Base-by-base conservation (phyloP, 2,797 vertebrate species). In the Danio jaintianensis region DNA sequence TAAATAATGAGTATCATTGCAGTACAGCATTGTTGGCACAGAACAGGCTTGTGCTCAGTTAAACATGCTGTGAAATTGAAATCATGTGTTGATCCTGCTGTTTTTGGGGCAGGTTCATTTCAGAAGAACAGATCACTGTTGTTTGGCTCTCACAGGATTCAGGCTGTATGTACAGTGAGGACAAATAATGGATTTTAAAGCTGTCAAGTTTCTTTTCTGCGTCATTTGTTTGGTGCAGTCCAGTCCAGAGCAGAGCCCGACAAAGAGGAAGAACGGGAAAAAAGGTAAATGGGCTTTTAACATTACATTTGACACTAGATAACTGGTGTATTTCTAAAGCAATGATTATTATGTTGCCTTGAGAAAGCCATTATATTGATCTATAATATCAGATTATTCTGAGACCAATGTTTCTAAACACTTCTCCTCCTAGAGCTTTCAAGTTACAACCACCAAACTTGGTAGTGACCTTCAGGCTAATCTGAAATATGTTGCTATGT, bases 211-310 rank as follows among this genome's bases (percentile, higher is more conserved):
- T 69, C 82, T 95, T 48, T 82, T 97, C 11, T 96, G 90, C 79
- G 83, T 97, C 71, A 83, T 96, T 12, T 91, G 92, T 85, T 83
- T 96, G 78, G 70, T 85, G 43, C 90, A 89, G 4, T 12, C 88
- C 83, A 86, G 94, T 0, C 0, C 76, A 0, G 94, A 96, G 88
- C 82, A 95, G 61, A 91, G 82, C 7, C 62, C 89, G 0, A 73
- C 92, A 0, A 92, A 88, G 85, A 92, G 59, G 75, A 91, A 71
- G 74, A 90, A 77, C 2, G 85, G 84, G 74, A 96, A 93, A 89
- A 98, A 95, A 96, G 97, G 97, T 97, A 95, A 59, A 52, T 8
- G 0, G 8, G 42, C 29, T 29, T 29, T 29, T 1, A 29, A 29
- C 29, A 29, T 29, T 29, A 29, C 29, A 29, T 29, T 29, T 29